These are phyloP conservation scores for Nomada lathburiana DNA, from an alignment of 2,888 invertebrate genomes.

Conservation along the genomic window DNA sequence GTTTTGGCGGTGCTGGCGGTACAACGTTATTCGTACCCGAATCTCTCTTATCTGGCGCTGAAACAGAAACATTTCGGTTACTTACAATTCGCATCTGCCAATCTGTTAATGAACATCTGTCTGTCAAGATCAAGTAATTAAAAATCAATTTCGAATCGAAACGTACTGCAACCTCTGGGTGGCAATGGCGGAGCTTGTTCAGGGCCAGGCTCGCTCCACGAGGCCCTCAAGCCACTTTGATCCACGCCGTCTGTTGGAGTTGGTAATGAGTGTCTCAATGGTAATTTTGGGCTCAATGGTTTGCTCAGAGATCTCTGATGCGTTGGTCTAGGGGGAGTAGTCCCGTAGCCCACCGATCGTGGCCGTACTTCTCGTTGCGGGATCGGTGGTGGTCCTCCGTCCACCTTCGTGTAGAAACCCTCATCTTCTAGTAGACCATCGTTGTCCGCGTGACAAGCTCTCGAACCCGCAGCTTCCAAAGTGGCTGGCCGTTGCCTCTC, in stretches of 20 bases:
- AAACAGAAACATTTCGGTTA: background rate
- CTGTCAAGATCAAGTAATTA: background rate
- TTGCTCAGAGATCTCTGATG: constrained; percentile 85
- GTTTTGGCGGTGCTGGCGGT: constrained; percentile 85
- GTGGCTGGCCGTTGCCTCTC: constrained; percentile 81
- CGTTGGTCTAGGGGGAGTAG: constrained; percentile 83
- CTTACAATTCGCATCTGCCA: background rate
- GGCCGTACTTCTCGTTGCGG: constrained; percentile 87
- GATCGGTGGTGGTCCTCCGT: constrained; percentile 86
- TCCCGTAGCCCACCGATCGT: constrained; percentile 86
- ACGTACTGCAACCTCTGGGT: constrained; percentile 90
- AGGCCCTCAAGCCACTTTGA: constrained; percentile 85
- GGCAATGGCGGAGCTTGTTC: constrained; percentile 91
- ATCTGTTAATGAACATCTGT: background rate
- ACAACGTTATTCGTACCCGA: constrained; percentile 83
- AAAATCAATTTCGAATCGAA: background rate
- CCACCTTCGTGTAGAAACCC: constrained; percentile 81
- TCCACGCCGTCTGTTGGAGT: constrained; percentile 85
- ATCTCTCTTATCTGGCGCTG: constrained; percentile 87
- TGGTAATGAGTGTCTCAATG: constrained; percentile 85
- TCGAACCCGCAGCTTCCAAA: constrained; percentile 77
- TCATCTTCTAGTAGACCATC: constrained; percentile 81
- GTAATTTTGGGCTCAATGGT: constrained; percentile 86
- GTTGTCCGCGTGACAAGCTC: constrained; percentile 79
- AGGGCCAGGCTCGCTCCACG: constrained; percentile 86